These are phyloP conservation scores for Rhegmatorhina hoffmannsi DNA, from an alignment of 2,113 vertebrate genomes.

Conservation along the genomic window DNA sequence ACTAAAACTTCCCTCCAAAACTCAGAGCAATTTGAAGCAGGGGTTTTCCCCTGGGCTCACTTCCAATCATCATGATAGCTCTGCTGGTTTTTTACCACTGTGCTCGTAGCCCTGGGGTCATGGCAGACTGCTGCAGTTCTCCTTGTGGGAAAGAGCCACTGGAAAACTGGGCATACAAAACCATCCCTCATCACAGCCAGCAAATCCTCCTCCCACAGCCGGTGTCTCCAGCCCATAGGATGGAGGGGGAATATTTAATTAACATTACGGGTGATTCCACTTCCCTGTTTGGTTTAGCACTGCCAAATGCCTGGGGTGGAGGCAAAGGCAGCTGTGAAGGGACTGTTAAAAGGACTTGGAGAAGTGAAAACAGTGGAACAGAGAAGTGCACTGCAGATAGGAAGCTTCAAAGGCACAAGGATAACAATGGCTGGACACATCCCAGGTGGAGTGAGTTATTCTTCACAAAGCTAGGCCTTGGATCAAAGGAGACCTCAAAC, in stretches of 20 bases:
- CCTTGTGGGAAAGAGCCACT: neutral
- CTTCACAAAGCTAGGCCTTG: neutral
- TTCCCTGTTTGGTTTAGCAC: neutral
- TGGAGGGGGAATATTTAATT: neutral
- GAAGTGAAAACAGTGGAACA: neutral
- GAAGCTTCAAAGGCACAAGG: constrained; percentile 22
- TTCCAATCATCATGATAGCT: neutral
- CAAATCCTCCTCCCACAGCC: neutral
- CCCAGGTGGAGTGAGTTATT: neutral
- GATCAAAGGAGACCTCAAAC: constrained; percentile 22
- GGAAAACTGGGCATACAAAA: neutral
- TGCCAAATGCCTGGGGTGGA: neutral
- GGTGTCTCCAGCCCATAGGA: neutral
- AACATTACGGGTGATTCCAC: neutral
- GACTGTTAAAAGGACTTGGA: neutral
- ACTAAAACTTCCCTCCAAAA: neutral
- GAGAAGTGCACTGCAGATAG: neutral
- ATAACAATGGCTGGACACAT: constrained; percentile 15
- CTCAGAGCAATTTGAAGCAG: neutral
- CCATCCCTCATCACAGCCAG: neutral
- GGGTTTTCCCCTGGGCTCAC: neutral
- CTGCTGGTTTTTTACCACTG: neutral
- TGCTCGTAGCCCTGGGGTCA: neutral
- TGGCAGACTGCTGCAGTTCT: neutral
- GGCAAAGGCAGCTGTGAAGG: constrained; percentile 11